A percentile compares a stretch with the other conserved stretches of the same genome.
Conservation (phyloP, 2,797 vertebrate species). For the Manis javanica region DNA sequence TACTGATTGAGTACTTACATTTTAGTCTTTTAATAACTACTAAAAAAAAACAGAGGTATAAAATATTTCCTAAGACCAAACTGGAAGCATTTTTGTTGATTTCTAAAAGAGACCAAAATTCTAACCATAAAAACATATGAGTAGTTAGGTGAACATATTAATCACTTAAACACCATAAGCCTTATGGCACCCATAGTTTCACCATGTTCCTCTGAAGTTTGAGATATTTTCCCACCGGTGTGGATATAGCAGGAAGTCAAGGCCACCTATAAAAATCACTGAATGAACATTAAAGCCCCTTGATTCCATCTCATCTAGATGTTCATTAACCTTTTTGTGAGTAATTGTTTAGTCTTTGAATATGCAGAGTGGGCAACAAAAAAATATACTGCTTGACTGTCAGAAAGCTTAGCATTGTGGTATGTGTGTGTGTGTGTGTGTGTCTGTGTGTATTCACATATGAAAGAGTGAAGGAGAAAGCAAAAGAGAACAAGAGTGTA, state of each 20-base stretch:
- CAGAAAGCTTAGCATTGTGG: neutral
- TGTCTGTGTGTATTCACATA: neutral
- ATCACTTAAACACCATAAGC: neutral
- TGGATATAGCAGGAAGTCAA: neutral
- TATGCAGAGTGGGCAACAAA: neutral
- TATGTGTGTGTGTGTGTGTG: no score
- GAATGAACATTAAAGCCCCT: neutral
- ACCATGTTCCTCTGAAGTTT: neutral
- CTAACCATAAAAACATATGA: neutral
- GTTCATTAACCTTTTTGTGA: slow-evolving; percentile 35
- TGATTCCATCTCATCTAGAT: neutral
- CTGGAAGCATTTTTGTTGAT: neutral
- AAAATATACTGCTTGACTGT: neutral
- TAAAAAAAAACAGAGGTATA: neutral
- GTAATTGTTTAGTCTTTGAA: neutral
- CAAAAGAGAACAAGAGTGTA: neutral
- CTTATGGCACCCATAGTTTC: neutral
- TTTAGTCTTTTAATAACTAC: slow-evolving; percentile 32
- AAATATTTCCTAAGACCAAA: neutral
- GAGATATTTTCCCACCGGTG: neutral
- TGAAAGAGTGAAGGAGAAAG: neutral
- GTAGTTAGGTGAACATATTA: neutral
- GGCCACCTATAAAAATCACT: neutral
- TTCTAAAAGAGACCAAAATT: neutral
- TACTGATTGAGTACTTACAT: neutral